These are phyloP conservation scores for Dynastes maya DNA, from an alignment of 2,888 invertebrate genomes.

Conservation along the genomic window DNA sequence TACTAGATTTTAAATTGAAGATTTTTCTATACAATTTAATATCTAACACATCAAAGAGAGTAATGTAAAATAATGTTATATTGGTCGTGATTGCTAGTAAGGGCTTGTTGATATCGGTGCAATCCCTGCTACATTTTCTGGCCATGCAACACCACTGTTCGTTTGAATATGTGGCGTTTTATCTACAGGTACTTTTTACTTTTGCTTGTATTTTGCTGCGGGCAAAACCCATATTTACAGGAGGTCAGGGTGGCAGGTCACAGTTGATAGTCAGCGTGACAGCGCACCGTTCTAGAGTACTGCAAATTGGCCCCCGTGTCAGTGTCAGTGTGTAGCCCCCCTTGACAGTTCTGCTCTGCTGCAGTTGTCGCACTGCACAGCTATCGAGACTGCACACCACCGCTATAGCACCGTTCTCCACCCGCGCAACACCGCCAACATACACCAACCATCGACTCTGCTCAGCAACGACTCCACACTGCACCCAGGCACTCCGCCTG, in stretches of 20 bases:
- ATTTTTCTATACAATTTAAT: not conserved
- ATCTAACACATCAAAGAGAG: not conserved
- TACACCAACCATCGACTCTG: slow-evolving; percentile 53
- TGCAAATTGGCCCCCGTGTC: slow-evolving; percentile 55
- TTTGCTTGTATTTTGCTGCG: not conserved
- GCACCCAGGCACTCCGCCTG: slow-evolving; percentile 60
- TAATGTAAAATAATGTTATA: not conserved
- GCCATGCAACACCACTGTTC: not conserved
- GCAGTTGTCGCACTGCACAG: slow-evolving; percentile 57
- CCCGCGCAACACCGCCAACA: slow-evolving; percentile 56
- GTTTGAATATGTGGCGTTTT: not conserved
- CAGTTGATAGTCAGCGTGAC: slow-evolving; percentile 51
- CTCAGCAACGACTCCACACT: slow-evolving; percentile 66
- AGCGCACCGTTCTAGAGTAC: slow-evolving; percentile 51
- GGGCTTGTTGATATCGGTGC: slow-evolving; percentile 4
- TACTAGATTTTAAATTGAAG: not conserved
- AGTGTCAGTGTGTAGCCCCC: slow-evolving; percentile 40
- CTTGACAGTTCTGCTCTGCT: slow-evolving; percentile 55
- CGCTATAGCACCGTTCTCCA: slow-evolving; percentile 56
- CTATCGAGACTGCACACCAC: slow-evolving; percentile 50
- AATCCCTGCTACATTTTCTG: slow-evolving; percentile 8
- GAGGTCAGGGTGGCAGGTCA: slow-evolving; percentile 30
- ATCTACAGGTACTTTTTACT: not conserved
- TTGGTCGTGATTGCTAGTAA: not conserved
- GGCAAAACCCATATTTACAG: slow-evolving; percentile 33